These are phyloP conservation scores for Saguinus imperator DNA, from an alignment of 2,113 vertebrate species.

Conservation along the genomic window DNA sequence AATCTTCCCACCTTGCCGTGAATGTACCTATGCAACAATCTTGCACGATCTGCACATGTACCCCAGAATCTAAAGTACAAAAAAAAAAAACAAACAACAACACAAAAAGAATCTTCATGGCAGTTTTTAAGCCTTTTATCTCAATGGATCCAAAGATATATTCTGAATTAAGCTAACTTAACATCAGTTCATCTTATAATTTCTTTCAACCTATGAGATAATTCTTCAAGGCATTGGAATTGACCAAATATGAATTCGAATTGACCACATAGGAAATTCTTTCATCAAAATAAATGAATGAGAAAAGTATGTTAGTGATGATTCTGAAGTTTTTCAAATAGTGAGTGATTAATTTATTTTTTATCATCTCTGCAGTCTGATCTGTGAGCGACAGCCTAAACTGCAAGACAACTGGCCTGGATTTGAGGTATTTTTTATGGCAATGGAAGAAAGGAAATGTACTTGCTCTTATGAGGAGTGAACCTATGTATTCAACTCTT, in stretches of 20 bases:
- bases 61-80: too few species aligned
- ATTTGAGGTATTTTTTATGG: neutral
- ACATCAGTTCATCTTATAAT: neutral
- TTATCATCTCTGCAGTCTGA: neutral
- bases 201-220: neutral
- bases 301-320: neutral
- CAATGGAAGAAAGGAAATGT: neutral
- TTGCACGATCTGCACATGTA: too few species aligned
- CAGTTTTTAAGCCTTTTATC: neutral
- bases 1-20: neutral
- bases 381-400: neutral
- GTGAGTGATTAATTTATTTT: neutral
- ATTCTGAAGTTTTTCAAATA: neutral
- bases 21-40: too few species aligned
- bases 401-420: neutral
- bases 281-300: neutral
- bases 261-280: neutral
- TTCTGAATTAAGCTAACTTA: neutral
- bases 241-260: neutral
- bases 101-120: neutral
- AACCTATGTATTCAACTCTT: neutral
- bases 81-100: too few species aligned
- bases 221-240: neutral
- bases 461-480: neutral
- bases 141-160: neutral